Base-by-base conservation (phyloP, 2,797 vertebrate genomes). In the Synaphobranchus kaupii region DNA sequence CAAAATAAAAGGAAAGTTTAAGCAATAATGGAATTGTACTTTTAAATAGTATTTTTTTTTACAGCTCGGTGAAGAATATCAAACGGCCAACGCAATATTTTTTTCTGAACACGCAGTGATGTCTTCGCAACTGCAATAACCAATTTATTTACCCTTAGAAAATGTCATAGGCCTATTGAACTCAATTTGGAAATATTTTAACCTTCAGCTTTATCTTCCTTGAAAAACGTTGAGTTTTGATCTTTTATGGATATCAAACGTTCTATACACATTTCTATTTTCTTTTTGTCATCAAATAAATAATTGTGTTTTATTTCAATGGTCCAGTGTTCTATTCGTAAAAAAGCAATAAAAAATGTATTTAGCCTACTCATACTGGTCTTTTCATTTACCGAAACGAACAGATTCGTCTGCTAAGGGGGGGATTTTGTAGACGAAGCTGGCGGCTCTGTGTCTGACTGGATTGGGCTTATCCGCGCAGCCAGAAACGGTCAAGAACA, bases 401-500 rank as follows among this genome's bases (percentile, higher is more conserved):
- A 68, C 48, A 99, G 98, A 96, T 99, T 89, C 97, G 97, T 68
- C 93, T 98, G 94, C 94, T 98, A 78, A 96, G 98, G 88, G 98
- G 98, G 60, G 97, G 99, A n/a, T 90, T 96, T 99, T 89, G 95
- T 98, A 93, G 98, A 99, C 88, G 98, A 99, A 93, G 95, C 97
- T 0, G 98, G 98, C 58, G 96, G 96, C 89, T 94, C 97, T 0
- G 96, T 97, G 68, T 94, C 97, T 89, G 98, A 99, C 89, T 99
- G 98, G 98, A 98, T 99, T 94, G 97, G 97, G 90, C 95, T 98
- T 94, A 98, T 99, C 91, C 97, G 98, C 76, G 96, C 98, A 31
- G 98, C 98, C 90, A 96, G 98, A 91, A 99, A 97, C 94, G 94
- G 94, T 47, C 98, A 98, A 87, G 98, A 99, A 90, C 98, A 99